phyloP scores from a whole-genome alignment of 2,888 invertebrate species.

The Lapara coniferarum region DNA sequence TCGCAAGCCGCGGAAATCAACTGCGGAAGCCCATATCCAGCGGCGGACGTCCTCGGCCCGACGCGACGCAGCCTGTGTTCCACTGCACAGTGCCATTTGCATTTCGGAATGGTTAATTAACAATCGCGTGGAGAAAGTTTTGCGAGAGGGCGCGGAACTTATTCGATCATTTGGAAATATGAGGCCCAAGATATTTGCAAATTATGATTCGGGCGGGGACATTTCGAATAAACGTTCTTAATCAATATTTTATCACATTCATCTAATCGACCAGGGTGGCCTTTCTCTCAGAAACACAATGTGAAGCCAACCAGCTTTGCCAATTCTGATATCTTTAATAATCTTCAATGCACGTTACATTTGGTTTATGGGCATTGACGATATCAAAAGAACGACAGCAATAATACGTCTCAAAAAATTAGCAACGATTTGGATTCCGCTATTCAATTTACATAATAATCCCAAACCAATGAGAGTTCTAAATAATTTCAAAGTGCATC shows the following conservation, averaged over 20 bases:
- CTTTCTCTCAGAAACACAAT: too few species aligned
- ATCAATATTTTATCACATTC: too few species aligned
- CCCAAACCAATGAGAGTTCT: background rate
- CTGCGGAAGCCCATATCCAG: conserved; percentile 23
- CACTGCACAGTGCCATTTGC: background rate
- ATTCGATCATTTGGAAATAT: too few species aligned
- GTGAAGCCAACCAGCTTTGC: too few species aligned
- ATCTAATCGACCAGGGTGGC: too few species aligned
- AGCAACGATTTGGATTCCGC: too few species aligned
- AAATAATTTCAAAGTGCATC: conserved; percentile 3
- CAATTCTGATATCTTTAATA: too few species aligned
- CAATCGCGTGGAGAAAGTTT: background rate
- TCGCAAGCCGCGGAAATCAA: conserved; percentile 10
- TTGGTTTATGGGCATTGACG: too few species aligned
- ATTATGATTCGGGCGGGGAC: background rate
- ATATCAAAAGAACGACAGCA: too few species aligned
- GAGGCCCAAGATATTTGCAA: background rate
- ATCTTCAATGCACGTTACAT: too few species aligned
- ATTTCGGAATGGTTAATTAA: conserved; percentile 8
- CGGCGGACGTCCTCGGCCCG: conserved; percentile 12
- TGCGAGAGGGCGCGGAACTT: background rate
- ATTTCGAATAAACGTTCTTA: too few species aligned
- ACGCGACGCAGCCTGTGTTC: conserved; percentile 2
- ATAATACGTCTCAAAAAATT: too few species aligned
- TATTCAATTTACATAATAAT: background rate